phyloP scores from a whole-genome alignment of 2,113 vertebrate species.

The Patagioenas fasciata region DNA sequence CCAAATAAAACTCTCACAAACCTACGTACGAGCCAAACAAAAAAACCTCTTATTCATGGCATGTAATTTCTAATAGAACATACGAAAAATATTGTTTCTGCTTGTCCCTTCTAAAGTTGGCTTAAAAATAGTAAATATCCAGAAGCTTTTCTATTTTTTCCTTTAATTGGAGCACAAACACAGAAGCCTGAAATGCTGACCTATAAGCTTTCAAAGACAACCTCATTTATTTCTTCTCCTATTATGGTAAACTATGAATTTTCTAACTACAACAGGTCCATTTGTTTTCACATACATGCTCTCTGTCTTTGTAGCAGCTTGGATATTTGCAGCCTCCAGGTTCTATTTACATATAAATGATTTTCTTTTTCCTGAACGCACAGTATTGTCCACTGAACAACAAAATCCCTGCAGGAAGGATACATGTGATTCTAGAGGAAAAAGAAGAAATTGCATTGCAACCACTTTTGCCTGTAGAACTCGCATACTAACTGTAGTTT shows the following conservation, averaged over 20 bases:
- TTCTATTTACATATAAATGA: slow-evolving; percentile 57
- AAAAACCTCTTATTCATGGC: not conserved
- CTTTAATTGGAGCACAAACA: slow-evolving; percentile 3
- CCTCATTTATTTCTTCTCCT: not conserved
- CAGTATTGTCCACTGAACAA: not conserved
- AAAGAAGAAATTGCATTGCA: not conserved
- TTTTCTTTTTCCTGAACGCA: not conserved
- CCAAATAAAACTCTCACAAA: not conserved
- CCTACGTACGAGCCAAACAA: not conserved
- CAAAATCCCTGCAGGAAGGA: not conserved
- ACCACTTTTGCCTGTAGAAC: not conserved
- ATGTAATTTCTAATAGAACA: not conserved
- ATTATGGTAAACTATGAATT: slow-evolving; percentile 26
- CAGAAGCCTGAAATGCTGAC: slow-evolving; percentile 45
- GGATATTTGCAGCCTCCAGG: slow-evolving; percentile 9
- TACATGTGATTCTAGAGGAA: not conserved
- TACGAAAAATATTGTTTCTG: not conserved
- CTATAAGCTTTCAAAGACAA: not conserved
- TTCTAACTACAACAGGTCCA: not conserved
- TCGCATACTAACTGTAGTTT: not conserved
- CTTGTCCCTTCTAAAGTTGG: not conserved
- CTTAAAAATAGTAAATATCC: slow-evolving; percentile 33
- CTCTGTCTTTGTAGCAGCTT: not conserved
- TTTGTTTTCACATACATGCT: slow-evolving; percentile 7
- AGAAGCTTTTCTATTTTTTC: slow-evolving; percentile 11